Evolutionary conservation across 2,888 invertebrate genomes (phyloP), one percentile per base, ranked within the genome.

Genomic region (Selenia dentaria): DNA sequence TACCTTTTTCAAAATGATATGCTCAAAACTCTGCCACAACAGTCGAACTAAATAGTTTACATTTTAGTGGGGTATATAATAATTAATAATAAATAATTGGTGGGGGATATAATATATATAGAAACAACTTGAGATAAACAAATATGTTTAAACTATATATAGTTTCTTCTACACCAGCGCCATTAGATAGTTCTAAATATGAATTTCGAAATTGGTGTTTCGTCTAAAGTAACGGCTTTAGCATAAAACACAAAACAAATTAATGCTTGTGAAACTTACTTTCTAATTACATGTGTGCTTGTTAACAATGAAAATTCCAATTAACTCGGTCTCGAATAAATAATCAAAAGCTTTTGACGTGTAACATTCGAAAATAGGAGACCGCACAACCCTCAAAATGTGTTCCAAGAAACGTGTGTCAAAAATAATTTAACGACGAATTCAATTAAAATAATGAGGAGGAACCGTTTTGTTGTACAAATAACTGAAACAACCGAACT

Each of bases 401-500:
- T 76, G 80, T 79, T 81, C 73, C 58, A 54, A 75, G 76, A 73
- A 78, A 75, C 67, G 72, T 70, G 79, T 71, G 75, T 79, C 77
- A 79, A 73, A 80, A 83, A 81, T 80, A 79, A 81, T 71, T 76
- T 72, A 67, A 71, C 72, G 73, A 77, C 67, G 70, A 75, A 74
- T 74, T 74, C 75, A 79, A 79, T 76, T 77, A 75, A 71, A 79
- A 76, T 79, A 76, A 76, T 73, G 71, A 69, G 66, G 63, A 66
- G 59, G 68, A 70, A 67, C 63, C 64, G 67, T 71, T 70, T 65
- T 38, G 66, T 65, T 64, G 51, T 60, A 54, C 61, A 34, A 34
- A 45, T 25, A 34, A 20, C 35, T 26, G 9, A 34, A 34, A 45
- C 16, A 34, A 14, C 39, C 29, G 5, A 24, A 33, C 13, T 35